Evolutionary conservation across 2,113 vertebrate species (phyloP).

Genomic region (Bubo blakistoni): DNA sequence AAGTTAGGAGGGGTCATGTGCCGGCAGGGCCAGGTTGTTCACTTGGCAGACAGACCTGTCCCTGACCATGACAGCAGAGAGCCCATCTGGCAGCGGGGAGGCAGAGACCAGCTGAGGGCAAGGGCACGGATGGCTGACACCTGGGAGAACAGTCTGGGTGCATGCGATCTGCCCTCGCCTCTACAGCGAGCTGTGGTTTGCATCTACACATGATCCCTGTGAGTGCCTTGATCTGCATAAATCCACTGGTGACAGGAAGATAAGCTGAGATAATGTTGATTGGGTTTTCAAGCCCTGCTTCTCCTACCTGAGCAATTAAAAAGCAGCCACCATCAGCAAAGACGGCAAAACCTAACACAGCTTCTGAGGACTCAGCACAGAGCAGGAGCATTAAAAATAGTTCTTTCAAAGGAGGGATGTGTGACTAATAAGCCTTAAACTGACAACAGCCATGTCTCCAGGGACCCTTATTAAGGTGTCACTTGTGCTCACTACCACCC

Average conservation of each 20-base stretch:
- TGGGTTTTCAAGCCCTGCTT: not conserved
- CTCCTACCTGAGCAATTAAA: slow-evolving; percentile 13
- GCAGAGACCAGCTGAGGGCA: not conserved
- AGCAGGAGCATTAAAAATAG: not conserved
- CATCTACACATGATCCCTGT: not conserved
- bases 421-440: not conserved
- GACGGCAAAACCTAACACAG: not conserved
- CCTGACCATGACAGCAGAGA: not conserved
- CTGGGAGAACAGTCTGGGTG: not conserved
- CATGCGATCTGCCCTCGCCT: not conserved
- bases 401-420: not conserved
- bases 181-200: not conserved
- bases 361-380: not conserved
- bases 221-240: not conserved
- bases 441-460: not conserved
- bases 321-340: not conserved
- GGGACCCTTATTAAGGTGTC: not conserved
- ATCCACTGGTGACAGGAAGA: not conserved
- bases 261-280: not conserved
- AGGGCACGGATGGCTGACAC: not conserved
- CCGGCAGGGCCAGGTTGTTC: not conserved
- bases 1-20: not conserved
- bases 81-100: not conserved
- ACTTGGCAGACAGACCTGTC: not conserved
- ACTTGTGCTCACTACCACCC: not conserved